These are phyloP conservation scores for Orchesellides sinensis DNA, from an alignment of 2,888 invertebrate genomes.

Conservation along the genomic window DNA sequence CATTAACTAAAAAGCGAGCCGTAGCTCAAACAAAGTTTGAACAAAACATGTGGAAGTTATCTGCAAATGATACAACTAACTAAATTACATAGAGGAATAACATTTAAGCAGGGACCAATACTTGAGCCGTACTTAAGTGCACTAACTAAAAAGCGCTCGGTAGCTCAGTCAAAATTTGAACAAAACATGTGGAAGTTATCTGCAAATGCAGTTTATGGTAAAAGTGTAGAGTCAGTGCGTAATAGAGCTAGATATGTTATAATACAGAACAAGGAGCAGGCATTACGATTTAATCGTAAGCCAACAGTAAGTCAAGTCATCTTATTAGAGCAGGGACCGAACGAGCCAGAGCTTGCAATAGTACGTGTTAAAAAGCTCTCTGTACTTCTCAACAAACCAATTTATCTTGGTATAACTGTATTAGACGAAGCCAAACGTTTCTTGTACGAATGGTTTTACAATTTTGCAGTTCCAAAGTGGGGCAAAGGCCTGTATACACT, in stretches of 20 bases:
- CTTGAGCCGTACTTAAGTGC: not conserved
- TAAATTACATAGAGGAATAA: not conserved
- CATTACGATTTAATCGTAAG: not conserved
- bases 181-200: not conserved
- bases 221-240: not conserved
- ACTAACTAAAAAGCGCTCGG: not conserved
- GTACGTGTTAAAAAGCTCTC: conserved; percentile 1
- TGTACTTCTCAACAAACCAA: conserved; percentile 5
- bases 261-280: not conserved
- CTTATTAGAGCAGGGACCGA: not conserved
- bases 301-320: conserved; percentile 5
- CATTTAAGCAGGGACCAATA: not conserved
- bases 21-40: not conserved
- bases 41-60: not conserved
- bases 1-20: not conserved
- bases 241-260: not conserved
- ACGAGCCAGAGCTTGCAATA: not conserved
- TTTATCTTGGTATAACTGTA: conserved; percentile 6
- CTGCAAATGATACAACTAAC: not conserved
- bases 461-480: not conserved
- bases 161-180: not conserved
- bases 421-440: conserved; percentile 19
- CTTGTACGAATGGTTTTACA: conserved; percentile 22
- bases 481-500: not conserved
- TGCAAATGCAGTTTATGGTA: not conserved